Evolutionary conservation across 2,113 vertebrate genomes (phyloP).

Genomic region (Oriolus oriolus): DNA sequence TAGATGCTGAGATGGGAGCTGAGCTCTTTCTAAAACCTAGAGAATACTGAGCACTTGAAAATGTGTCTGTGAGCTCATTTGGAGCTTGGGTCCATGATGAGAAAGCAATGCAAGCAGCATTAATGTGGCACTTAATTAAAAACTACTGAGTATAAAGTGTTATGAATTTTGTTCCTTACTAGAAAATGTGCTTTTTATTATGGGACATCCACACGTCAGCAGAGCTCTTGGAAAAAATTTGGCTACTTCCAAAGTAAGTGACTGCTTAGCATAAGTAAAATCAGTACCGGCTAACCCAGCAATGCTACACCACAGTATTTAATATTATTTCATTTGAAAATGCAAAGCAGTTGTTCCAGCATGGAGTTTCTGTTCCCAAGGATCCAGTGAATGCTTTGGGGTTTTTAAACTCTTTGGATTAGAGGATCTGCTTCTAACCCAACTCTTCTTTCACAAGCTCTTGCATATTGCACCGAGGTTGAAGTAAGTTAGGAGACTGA

Average conservation of each 20-base stretch:
- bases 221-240: not conserved
- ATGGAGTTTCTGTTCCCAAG: not conserved
- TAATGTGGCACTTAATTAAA: conserved; percentile 35
- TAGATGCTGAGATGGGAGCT: not conserved
- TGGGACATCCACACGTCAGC: not conserved
- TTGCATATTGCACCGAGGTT: not conserved
- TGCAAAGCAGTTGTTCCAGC: not conserved
- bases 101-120: not conserved
- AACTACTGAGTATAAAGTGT: not conserved
- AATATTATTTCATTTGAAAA: conserved; percentile 8
- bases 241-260: not conserved
- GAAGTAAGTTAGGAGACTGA: not conserved
- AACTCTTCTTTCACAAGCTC: not conserved
- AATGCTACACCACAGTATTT: not conserved
- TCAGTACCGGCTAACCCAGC: not conserved
- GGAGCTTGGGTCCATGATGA: not conserved
- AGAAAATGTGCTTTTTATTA: conserved; percentile 23
- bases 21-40: not conserved
- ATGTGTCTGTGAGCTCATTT: not conserved
- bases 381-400: not conserved
- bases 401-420: not conserved
- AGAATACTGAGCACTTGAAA: not conserved
- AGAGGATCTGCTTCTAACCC: not conserved
- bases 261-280: not conserved
- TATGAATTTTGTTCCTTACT: not conserved